These are phyloP conservation scores for Sinodicranocentrus sp. DNA, from an alignment of 2,888 invertebrate species.

Conservation along the genomic window DNA sequence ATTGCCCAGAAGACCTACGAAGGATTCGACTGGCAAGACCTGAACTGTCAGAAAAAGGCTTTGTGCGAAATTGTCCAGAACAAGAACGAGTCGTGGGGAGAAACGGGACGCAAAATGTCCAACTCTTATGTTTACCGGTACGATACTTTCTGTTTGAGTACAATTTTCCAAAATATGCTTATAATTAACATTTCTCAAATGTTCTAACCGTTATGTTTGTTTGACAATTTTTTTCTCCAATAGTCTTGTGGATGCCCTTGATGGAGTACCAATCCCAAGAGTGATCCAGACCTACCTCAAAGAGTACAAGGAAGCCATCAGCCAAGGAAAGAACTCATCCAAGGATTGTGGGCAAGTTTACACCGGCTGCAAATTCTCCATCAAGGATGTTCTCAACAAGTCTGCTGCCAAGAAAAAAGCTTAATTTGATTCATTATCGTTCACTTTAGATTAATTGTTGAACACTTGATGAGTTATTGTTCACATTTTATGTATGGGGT, in stretches of 20 bases:
- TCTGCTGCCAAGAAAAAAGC: conserved; percentile 64
- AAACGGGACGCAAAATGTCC: conserved; percentile 76
- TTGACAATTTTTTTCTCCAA: no score
- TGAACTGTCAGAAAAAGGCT: conserved; percentile 76
- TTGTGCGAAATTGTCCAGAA: conserved; percentile 75
- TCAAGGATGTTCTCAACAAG: conserved; percentile 74
- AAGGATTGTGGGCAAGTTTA: conserved; percentile 73
- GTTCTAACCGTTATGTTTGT: no score
- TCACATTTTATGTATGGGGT: no score
- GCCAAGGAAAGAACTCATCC: conserved; percentile 73
- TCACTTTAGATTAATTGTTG: conserved; percentile 5
- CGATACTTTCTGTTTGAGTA: conserved; percentile 41
- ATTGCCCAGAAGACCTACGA: conserved; percentile 76
- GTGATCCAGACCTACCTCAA: conserved; percentile 74
- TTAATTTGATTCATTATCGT: neutral
- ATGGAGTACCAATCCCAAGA: conserved; percentile 75
- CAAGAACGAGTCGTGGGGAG: conserved; percentile 73
- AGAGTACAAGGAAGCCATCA: conserved; percentile 75
- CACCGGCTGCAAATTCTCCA: conserved; percentile 74
- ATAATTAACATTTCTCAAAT: no score
- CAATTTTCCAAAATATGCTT: neutral
- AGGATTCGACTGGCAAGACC: conserved; percentile 76
- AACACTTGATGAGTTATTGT: no score
- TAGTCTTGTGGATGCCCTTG: conserved; percentile 74
- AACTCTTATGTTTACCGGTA: conserved; percentile 71